phyloP scores from a whole-genome alignment of 2,888 invertebrate genomes.

The Cotesia congregata region DNA sequence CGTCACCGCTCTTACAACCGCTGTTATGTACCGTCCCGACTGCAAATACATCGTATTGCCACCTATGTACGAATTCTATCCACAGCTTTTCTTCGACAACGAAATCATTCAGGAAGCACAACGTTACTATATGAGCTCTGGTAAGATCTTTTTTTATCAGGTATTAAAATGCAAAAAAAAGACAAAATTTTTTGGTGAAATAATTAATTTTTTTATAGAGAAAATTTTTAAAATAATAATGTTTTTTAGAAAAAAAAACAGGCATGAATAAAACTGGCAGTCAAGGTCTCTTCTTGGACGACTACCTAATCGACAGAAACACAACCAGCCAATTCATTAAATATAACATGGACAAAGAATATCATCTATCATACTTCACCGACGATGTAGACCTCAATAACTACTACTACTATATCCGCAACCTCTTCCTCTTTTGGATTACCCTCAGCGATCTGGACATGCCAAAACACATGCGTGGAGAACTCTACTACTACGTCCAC shows the following conservation, averaged over 20 bases:
- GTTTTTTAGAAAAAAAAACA: conserved; percentile 9
- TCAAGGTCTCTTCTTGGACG: conserved; percentile 58
- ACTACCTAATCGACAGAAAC: conserved; percentile 76
- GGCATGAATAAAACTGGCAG: conserved; percentile 44
- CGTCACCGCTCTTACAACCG: conserved; percentile 77
- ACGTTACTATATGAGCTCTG: conserved; percentile 72
- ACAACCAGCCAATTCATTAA: conserved; percentile 73
- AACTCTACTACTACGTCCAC: conserved; percentile 77
- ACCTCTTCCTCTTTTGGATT: conserved; percentile 79
- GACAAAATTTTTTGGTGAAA: too few species aligned
- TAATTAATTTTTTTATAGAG: too few species aligned
- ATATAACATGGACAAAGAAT: conserved; percentile 72
- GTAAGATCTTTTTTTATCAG: conserved; percentile 43
- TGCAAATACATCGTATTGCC: conserved; percentile 78
- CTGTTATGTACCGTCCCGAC: conserved; percentile 77
- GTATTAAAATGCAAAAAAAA: too few species aligned
- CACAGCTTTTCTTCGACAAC: conserved; percentile 79
- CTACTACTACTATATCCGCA: conserved; percentile 78
- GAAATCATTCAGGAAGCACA: conserved; percentile 79
- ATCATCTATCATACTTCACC: conserved; percentile 78
- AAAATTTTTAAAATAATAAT: too few species aligned
- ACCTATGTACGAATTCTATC: conserved; percentile 82
- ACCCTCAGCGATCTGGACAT: conserved; percentile 73
- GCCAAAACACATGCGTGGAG: conserved; percentile 76
- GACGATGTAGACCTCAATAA: conserved; percentile 80